Conservation (phyloP, 2,888 invertebrate species). For the Apodemia zela region DNA sequence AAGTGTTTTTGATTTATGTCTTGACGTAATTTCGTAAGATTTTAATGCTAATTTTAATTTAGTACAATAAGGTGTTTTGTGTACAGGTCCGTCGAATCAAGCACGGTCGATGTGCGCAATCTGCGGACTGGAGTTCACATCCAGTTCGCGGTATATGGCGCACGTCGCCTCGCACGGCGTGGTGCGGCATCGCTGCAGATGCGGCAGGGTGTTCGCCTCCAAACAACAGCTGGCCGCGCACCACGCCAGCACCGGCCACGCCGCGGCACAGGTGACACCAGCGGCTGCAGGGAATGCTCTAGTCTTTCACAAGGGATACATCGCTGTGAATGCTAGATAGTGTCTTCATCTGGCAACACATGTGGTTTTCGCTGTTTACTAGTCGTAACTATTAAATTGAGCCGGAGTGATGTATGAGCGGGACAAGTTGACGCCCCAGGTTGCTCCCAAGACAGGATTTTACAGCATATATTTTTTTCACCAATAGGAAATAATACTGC, state of each 20-base stretch:
- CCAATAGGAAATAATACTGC: too few species aligned
- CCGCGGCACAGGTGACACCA: conserved; percentile 35
- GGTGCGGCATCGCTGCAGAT: conserved; percentile 81
- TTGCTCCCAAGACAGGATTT: too few species aligned
- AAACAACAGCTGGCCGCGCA: conserved; percentile 77
- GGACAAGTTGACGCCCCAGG: too few species aligned
- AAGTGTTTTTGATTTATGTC: not conserved
- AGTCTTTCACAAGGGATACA: too few species aligned
- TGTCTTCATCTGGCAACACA: too few species aligned
- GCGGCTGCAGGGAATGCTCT: not conserved
- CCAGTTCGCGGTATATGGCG: conserved; percentile 72
- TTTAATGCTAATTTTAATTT: not conserved
- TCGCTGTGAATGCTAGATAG: too few species aligned
- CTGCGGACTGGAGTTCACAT: conserved; percentile 68
- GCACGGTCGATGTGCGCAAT: conserved; percentile 64
- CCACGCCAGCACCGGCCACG: conserved; percentile 76
- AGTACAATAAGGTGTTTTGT: conserved; percentile 7
- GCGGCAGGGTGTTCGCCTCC: conserved; percentile 67
- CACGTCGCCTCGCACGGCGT: conserved; percentile 83
- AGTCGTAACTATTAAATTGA: too few species aligned
- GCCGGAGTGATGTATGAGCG: too few species aligned
- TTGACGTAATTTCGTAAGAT: not conserved
- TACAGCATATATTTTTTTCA: too few species aligned
- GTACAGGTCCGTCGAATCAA: conserved; percentile 53
- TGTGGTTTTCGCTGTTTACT: too few species aligned